These are phyloP conservation scores for Platerodrilus igneus DNA, from an alignment of 2,888 invertebrate species.

Conservation along the genomic window DNA sequence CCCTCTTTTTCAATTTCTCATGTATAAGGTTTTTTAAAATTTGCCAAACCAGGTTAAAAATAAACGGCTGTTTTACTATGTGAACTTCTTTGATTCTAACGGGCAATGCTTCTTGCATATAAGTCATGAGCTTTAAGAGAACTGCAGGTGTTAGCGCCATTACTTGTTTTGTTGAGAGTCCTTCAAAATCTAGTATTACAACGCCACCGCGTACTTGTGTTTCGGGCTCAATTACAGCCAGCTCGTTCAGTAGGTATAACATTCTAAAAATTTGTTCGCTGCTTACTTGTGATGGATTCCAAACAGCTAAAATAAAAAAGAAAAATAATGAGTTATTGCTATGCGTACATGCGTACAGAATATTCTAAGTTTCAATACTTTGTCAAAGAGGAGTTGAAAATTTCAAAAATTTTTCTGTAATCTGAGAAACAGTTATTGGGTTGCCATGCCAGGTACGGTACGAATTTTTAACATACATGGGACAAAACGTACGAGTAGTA, in stretches of 20 bases:
- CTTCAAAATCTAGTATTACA: conserved; percentile 79
- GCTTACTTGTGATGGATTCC: conserved; percentile 70
- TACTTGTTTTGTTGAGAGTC: conserved; percentile 72
- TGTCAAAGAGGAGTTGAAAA: too few relatives aligned
- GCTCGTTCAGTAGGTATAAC: conserved; percentile 75
- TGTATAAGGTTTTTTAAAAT: conserved; percentile 80
- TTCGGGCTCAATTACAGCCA: conserved; percentile 70
- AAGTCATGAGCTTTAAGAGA: conserved; percentile 69
- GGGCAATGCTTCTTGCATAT: conserved; percentile 86
- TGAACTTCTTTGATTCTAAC: conserved; percentile 79
- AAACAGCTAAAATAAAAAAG: conserved; percentile 51
- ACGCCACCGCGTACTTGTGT: conserved; percentile 75
- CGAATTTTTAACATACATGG: too few relatives aligned
- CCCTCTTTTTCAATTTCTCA: conserved; percentile 74
- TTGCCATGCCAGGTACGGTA: too few relatives aligned
- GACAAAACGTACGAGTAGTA: too few relatives aligned
- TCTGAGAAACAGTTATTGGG: too few relatives aligned
- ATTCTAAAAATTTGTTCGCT: conserved; percentile 74
- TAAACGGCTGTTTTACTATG: conserved; percentile 78
- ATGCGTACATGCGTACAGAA: too few relatives aligned
- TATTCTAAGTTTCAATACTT: too few relatives aligned
- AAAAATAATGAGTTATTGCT: too few relatives aligned
- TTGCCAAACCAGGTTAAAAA: conserved; percentile 80
- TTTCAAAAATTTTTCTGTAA: too few relatives aligned
- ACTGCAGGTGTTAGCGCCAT: conserved; percentile 67